Percentiles rank a stretch among this genome's conserved stretches.
These are phyloP conservation scores for Ophion ventricosus DNA, from an alignment of 2,888 invertebrate species.

Conservation along the genomic window DNA sequence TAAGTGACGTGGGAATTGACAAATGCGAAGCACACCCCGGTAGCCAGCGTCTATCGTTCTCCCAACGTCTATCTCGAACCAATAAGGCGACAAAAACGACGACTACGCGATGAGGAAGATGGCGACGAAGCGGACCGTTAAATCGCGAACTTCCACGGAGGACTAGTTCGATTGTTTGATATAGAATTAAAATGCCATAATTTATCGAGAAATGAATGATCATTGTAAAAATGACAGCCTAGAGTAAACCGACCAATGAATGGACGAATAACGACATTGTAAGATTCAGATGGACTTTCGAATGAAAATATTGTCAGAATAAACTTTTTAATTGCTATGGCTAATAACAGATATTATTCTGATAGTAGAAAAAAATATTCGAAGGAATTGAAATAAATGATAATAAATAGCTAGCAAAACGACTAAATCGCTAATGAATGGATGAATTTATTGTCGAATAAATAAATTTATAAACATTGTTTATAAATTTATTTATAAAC, in stretches of 20 bases:
- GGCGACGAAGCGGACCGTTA: constrained; percentile 18
- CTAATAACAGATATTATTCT: no score
- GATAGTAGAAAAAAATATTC: no score
- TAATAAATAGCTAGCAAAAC: no score
- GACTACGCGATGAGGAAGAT: constrained; percentile 26
- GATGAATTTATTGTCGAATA: not conserved
- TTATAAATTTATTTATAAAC: no score
- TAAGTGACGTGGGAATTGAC: constrained; percentile 78
- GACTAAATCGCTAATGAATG: no score
- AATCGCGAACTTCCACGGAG: not conserved
- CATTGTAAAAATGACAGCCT: not conserved
- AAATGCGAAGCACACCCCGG: constrained; percentile 70
- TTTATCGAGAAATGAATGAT: not conserved
- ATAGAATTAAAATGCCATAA: constrained; percentile 1
- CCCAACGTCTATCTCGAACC: constrained; percentile 52
- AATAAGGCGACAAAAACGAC: constrained; percentile 15
- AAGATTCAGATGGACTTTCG: no score
- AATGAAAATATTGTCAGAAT: no score
- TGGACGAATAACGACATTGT: no score
- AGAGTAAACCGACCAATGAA: not conserved
- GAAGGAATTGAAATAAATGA: no score
- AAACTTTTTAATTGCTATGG: no score
- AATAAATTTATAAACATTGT: no score
- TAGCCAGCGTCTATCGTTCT: constrained; percentile 76
- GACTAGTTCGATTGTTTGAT: constrained; percentile 19